Evolutionary conservation across 2,113 vertebrate species (phyloP).

Genomic region (Tiliqua scincoides): DNA sequence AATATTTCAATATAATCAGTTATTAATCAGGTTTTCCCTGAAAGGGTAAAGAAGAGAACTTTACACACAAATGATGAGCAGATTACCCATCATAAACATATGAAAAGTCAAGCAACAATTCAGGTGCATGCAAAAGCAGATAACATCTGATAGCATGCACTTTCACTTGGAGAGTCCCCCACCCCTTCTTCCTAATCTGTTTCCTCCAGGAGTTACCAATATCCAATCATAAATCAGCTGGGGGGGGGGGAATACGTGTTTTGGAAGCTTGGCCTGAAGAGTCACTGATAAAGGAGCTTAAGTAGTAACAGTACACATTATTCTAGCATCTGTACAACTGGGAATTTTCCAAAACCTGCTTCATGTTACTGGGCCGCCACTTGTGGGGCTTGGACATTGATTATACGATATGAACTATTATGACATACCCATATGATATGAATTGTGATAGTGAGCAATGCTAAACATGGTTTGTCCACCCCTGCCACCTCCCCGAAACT

Average conservation of each 20-base stretch:
- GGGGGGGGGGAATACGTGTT: background rate
- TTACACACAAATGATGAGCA: background rate
- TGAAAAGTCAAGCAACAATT: background rate
- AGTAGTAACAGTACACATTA: background rate
- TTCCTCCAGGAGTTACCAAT: background rate
- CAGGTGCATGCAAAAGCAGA: background rate
- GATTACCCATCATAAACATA: too few relatives aligned
- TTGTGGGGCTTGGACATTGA: background rate
- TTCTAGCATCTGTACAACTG: background rate
- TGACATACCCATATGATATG: too few relatives aligned
- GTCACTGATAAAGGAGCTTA: background rate
- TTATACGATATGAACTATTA: background rate
- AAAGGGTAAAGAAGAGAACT: background rate
- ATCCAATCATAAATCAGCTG: background rate
- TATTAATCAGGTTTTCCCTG: background rate
- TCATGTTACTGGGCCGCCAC: background rate
- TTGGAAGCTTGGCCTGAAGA: background rate
- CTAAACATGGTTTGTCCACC: too few relatives aligned
- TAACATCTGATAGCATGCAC: background rate
- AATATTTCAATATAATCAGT: background rate
- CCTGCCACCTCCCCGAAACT: too few relatives aligned
- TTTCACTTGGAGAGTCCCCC: background rate
- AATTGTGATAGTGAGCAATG: too few relatives aligned
- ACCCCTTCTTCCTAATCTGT: background rate
- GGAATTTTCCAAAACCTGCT: background rate